These are phyloP conservation scores for Corythoichthys haematopterus DNA, from an alignment of 2,113 vertebrate genomes.

Conservation along the genomic window DNA sequence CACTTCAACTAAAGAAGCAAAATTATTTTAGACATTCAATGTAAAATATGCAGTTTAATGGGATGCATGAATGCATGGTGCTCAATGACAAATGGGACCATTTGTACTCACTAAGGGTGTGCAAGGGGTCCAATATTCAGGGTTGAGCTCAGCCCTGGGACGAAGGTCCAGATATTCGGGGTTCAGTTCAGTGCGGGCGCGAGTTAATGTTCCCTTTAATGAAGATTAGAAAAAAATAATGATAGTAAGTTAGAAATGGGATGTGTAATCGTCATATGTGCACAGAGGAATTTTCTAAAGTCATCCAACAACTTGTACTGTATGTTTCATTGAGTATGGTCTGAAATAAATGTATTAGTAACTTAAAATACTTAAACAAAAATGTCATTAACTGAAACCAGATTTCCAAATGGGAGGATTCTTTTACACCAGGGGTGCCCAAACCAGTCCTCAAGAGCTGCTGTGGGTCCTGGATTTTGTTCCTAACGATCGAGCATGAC, in stretches of 20 bases:
- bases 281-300: not conserved
- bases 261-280: not conserved
- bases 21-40: constrained; percentile 19
- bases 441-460: too few relatives aligned
- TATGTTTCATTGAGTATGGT: constrained; percentile 5
- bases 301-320: constrained; percentile 13
- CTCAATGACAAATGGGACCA: constrained; percentile 45
- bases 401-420: constrained; percentile 5
- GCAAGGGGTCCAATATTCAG: constrained; percentile 80
- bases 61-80: constrained; percentile 31
- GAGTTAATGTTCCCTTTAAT: constrained; percentile 76
- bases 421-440: not conserved
- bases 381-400: constrained; percentile 2
- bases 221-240: constrained; percentile 55
- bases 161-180: constrained; percentile 80
- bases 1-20: constrained; percentile 14
- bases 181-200: constrained; percentile 78
- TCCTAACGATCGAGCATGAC: too few relatives aligned
- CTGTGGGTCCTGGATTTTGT: too few relatives aligned
- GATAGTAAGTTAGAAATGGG: constrained; percentile 44
- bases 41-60: constrained; percentile 25
- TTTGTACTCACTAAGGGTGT: constrained; percentile 78
- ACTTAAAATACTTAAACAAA: not conserved
- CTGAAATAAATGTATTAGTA: constrained; percentile 10
- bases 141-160: constrained; percentile 76